Conservation (phyloP, 2,888 invertebrate species). For the Peribatodes rhomboidaria region DNA sequence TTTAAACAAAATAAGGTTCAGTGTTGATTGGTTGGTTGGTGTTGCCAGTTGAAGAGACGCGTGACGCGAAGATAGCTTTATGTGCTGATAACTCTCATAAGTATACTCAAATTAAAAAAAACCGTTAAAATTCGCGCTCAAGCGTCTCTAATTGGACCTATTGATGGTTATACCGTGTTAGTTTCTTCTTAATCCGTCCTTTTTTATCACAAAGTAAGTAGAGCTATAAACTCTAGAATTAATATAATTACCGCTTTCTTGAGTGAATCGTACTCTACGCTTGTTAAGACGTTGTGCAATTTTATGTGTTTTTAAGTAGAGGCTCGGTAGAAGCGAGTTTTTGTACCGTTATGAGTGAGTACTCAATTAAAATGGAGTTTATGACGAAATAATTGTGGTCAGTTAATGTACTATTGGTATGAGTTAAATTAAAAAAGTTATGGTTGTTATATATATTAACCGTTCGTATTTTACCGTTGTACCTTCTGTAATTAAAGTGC, state of each 20-base stretch:
- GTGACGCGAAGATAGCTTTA: constrained; percentile 29
- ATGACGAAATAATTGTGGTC: background rate
- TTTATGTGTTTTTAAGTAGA: constrained; percentile 30
- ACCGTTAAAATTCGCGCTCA: constrained; percentile 3
- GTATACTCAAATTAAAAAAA: constrained; percentile 29
- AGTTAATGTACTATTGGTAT: constrained; percentile 1
- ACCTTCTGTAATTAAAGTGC: no score
- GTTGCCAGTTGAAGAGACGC: constrained; percentile 15
- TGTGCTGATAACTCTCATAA: constrained; percentile 36
- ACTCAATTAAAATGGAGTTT: constrained; percentile 15
- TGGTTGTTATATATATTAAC: no score
- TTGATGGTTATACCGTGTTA: constrained; percentile 20
- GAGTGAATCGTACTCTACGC: constrained; percentile 28
- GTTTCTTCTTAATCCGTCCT: constrained; percentile 7
- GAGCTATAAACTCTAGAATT: constrained; percentile 24
- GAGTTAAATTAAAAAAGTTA: background rate
- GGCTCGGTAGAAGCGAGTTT: constrained; percentile 3
- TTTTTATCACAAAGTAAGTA: constrained; percentile 4
- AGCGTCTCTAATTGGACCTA: constrained; percentile 24
- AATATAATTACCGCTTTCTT: constrained; percentile 30
- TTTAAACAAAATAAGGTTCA: background rate
- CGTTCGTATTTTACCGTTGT: no score
- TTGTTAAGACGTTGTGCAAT: constrained; percentile 29
- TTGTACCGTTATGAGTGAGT: constrained; percentile 12
- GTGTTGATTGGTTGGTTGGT: background rate